Evolutionary conservation across 2,888 invertebrate species (phyloP).

Genomic region (Macaria liturata): DNA sequence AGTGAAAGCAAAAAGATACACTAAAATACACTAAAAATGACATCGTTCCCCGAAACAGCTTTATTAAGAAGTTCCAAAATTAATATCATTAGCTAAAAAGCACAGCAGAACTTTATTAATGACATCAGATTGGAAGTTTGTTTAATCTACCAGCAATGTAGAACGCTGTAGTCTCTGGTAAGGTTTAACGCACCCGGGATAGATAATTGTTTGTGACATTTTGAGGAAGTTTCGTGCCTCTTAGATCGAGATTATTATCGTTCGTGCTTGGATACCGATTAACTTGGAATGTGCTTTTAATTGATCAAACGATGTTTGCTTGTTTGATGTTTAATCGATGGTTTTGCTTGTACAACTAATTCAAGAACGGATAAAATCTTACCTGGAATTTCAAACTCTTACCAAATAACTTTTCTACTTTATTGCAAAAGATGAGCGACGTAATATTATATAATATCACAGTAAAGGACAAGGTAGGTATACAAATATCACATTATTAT

Average conservation of each 20-base stretch:
- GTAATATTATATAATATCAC: no score
- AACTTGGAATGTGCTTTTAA: slow-evolving; percentile 1
- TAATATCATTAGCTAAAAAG: slow-evolving; percentile 3
- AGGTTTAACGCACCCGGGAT: slow-evolving; percentile 11
- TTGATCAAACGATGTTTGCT: neutral
- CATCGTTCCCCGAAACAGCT: neutral
- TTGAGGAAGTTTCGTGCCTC: slow-evolving; percentile 2
- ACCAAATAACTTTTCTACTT: no score
- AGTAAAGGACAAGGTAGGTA: no score
- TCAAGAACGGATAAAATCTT: no score
- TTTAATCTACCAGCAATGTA: slow-evolving; percentile 14
- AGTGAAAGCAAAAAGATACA: no score
- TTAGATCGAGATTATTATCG: slow-evolving; percentile 6
- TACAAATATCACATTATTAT: no score
- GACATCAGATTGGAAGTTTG: slow-evolving; percentile 9
- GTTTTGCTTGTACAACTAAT: no score
- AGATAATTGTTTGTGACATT: slow-evolving; percentile 19
- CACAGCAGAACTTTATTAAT: slow-evolving; percentile 2
- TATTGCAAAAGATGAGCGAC: no score
- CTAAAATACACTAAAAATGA: neutral
- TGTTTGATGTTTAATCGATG: no score
- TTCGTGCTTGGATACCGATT: neutral
- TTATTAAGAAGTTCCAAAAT: neutral
- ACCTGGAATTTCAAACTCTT: no score
- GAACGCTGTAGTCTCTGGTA: slow-evolving; percentile 11